Percentiles rank a stretch among this genome's conserved stretches.
phyloP scores from a whole-genome alignment of 2,113 vertebrate species.

The Proterorhinus semilunaris region DNA sequence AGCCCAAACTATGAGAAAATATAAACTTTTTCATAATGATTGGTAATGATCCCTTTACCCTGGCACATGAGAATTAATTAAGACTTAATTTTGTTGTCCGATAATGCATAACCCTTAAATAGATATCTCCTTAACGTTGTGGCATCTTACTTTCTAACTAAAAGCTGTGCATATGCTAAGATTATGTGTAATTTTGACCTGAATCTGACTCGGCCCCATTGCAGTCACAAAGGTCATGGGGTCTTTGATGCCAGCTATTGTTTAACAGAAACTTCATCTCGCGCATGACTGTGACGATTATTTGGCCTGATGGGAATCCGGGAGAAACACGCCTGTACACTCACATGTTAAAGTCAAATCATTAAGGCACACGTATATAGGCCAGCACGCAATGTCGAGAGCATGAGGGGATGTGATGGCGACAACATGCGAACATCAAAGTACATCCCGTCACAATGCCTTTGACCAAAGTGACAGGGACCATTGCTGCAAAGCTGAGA shows the following conservation, averaged over 20 bases:
- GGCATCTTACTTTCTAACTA: neutral
- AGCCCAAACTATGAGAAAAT: no score
- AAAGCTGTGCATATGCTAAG: constrained; percentile 13
- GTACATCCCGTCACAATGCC: constrained; percentile 45
- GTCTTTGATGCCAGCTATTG: constrained; percentile 62
- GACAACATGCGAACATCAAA: constrained; percentile 59
- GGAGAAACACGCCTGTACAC: constrained; percentile 39
- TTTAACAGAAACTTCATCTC: constrained; percentile 69
- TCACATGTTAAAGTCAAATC: constrained; percentile 11
- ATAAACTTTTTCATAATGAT: no score
- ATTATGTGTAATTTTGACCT: constrained; percentile 20
- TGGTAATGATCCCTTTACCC: no score
- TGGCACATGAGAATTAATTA: no score
- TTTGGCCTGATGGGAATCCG: constrained; percentile 59
- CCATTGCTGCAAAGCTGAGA: neutral
- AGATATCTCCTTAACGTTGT: neutral
- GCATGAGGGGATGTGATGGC: constrained; percentile 57
- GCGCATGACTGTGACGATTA: constrained; percentile 65
- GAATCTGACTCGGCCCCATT: constrained; percentile 19
- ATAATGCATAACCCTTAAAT: no score
- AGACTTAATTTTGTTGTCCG: no score
- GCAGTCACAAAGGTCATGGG: constrained; percentile 49
- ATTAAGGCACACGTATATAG: constrained; percentile 10
- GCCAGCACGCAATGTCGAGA: constrained; percentile 11
- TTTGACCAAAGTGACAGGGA: constrained; percentile 53